Evolutionary conservation across 2,113 vertebrate genomes (phyloP), one percentile per base, ranked within the genome.

Genomic region (Triplophysa tibetana): DNA sequence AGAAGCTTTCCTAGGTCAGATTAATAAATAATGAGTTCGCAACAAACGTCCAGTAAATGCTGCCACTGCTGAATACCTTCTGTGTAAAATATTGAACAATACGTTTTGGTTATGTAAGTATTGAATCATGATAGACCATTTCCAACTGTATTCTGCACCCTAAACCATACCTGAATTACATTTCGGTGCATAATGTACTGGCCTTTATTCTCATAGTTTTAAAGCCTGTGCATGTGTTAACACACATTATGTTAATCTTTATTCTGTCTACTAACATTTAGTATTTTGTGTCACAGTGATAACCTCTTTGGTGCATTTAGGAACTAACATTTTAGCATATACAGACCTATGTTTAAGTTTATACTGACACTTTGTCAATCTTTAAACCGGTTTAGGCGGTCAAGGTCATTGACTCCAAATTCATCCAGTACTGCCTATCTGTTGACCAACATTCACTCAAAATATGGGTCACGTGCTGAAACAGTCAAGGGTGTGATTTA

Each of bases 391-490:
- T 12, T 26, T 13, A 63, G 1, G 8, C 17, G 4, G 19, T 61
- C 23, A 73, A 67, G 54, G 62, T 66, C 62, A 74, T 29, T 1
- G 3, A 67, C 11, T 72, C 24, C 14, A 33, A 21, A 74, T 60
- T 78, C 58, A 29, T 8, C 6, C 48, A 45, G 21, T 58, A 38
- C 48, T 61, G 38, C 9, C 48, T n/a, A 56, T 45, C 41, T 72
- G 48, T 38, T 21, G 61, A 26, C 66, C 48, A 45, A 56, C 50
- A 43, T 21, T 60, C 61, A 70, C 11, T 1, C 50, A 21, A 13
- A 45, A 77, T 73, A 84, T 81, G 60, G 43, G 73, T n/a, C 61
- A 85, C 66, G 52, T 13, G 26, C 74, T 52, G 4, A 2, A 58
- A 58, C 54, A 21, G 19, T 58, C 54, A 58, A 21, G n/a, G 43